phyloP scores from a whole-genome alignment of 1,140 invertebrate species.

The Daktulosphaira vitifoliae region DNA sequence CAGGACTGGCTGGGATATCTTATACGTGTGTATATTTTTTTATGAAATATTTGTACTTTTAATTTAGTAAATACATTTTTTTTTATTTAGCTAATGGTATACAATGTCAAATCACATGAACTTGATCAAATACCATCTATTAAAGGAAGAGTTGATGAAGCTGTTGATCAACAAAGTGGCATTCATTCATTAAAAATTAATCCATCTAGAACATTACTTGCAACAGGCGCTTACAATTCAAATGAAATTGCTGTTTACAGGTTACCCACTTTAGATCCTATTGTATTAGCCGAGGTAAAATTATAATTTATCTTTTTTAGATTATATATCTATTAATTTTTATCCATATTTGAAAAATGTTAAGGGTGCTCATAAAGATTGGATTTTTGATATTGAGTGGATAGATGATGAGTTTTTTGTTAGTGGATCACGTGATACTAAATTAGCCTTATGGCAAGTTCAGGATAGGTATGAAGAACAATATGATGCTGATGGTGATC shows the following conservation, averaged over 20 bases:
- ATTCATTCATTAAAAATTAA: conserved; percentile 91
- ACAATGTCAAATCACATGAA: conserved; percentile 67
- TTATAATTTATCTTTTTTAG: too few relatives aligned
- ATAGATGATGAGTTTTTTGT: conserved; percentile 91
- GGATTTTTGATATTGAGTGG: conserved; percentile 94
- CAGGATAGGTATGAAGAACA: conserved; percentile 48
- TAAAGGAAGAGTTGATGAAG: conserved; percentile 52
- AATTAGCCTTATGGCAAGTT: conserved; percentile 69
- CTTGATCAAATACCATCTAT: conserved; percentile 79
- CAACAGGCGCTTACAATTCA: conserved; percentile 86
- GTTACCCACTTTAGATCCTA: conserved; percentile 84
- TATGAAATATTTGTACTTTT: too few relatives aligned
- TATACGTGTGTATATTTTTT: too few relatives aligned
- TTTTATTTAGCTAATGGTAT: conserved; percentile 61
- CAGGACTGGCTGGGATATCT: too few relatives aligned
- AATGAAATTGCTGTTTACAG: conserved; percentile 89
- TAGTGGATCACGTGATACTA: conserved; percentile 83
- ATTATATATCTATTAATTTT: too few relatives aligned
- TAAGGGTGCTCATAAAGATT: conserved; percentile 71
- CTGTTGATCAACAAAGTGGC: conserved; percentile 65
- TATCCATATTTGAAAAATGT: too few relatives aligned
- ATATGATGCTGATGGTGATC: conserved; percentile 26
- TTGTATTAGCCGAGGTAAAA: conserved; percentile 79
- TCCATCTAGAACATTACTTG: conserved; percentile 78
- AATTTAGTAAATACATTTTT: too few relatives aligned